Conservation (phyloP, 2,113 vertebrate genomes). For the Hylia prasina region DNA sequence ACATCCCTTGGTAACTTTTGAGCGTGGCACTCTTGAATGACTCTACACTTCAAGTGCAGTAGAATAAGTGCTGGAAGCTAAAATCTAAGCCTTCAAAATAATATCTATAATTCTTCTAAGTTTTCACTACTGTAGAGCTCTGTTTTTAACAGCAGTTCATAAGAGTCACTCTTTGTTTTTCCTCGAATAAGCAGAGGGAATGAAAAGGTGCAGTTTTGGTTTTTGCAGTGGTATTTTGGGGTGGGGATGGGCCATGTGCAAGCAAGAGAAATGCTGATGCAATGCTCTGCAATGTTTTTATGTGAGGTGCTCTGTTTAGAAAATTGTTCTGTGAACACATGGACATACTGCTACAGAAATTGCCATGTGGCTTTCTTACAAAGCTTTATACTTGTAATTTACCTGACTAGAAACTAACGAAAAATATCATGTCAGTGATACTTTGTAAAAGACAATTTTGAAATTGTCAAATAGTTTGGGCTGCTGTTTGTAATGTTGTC, state of each 20-base stretch:
- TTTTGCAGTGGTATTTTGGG: neutral
- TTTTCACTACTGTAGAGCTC: neutral
- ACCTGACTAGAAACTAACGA: neutral
- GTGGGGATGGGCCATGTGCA: neutral
- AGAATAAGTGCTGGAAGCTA: neutral
- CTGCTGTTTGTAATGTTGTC: neutral
- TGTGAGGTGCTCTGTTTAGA: neutral
- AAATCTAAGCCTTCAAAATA: constrained; percentile 7
- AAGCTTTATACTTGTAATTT: neutral
- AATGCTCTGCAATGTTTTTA: neutral
- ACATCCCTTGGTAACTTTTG: constrained; percentile 3
- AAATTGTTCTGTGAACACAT: neutral
- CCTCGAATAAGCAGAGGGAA: constrained; percentile 1
- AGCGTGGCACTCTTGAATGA: neutral
- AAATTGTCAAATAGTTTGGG: neutral
- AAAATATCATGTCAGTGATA: neutral
- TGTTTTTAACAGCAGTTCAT: constrained; percentile 33
- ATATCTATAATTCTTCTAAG: constrained; percentile 28
- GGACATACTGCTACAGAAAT: neutral
- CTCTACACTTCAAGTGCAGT: neutral
- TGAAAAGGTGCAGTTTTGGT: neutral
- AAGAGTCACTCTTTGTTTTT: constrained; percentile 15
- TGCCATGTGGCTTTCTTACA: neutral
- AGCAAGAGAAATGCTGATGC: neutral
- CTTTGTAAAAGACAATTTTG: neutral